A percentile compares a stretch with the other conserved stretches of the same genome.
These are phyloP conservation scores for Nannoperca obscura DNA, from an alignment of 2,797 vertebrate genomes.

Conservation along the genomic window DNA sequence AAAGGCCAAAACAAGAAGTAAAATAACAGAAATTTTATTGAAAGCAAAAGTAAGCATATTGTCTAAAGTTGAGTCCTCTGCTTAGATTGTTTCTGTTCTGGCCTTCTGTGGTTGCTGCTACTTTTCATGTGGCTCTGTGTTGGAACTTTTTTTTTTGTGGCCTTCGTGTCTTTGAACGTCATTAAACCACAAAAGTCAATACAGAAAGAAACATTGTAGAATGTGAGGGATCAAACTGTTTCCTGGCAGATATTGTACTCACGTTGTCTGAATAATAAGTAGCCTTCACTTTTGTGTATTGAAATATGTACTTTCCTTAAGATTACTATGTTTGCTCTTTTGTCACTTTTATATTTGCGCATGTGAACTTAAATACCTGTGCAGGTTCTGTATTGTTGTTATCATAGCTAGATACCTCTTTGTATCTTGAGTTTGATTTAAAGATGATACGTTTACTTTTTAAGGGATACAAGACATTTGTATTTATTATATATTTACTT, in stretches of 20 bases:
- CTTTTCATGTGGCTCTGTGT: slow-evolving; percentile 41
- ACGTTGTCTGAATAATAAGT: slow-evolving; percentile 13
- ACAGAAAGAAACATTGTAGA: slow-evolving; percentile 46
- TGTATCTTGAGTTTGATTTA: neutral
- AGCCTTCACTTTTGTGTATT: slow-evolving; percentile 1
- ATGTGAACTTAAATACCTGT: neutral
- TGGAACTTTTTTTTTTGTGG: slow-evolving; percentile 31
- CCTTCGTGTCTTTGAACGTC: slow-evolving; percentile 56
- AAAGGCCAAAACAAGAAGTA: slow-evolving; percentile 23
- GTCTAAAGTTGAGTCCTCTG: slow-evolving; percentile 30
- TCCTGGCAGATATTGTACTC: slow-evolving; percentile 9
- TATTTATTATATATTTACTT: neutral
- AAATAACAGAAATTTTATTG: slow-evolving; percentile 49
- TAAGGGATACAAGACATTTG: neutral
- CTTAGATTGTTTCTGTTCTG: slow-evolving; percentile 47
- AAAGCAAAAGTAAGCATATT: slow-evolving; percentile 56
- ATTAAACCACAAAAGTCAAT: slow-evolving; percentile 46
- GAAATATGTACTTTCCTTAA: neutral
- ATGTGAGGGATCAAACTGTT: slow-evolving; percentile 36
- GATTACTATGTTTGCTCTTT: neutral
- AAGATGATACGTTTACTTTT: no score
- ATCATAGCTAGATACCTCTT: neutral
- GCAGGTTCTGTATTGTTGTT: neutral
- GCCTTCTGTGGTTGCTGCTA: slow-evolving; percentile 36
- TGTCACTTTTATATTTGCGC: neutral